Conservation (phyloP, 2,888 invertebrate genomes). For the Mermis nigrescens region DNA sequence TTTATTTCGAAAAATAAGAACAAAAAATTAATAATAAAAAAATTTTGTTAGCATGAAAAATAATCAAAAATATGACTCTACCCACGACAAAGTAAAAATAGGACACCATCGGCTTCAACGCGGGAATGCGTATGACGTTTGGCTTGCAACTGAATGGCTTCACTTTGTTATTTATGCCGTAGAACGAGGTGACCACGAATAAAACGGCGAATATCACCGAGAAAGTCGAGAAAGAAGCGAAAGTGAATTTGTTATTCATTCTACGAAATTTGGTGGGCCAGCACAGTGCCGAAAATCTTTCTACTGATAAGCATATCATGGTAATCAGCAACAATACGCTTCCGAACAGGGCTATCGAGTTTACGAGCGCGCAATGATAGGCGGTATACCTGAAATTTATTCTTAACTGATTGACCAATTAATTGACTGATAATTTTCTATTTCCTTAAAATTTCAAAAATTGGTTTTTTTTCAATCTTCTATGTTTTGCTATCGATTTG, state of each 20-base stretch:
- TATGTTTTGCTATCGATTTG: too few relatives aligned
- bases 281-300: neutral
- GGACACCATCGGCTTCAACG: neutral
- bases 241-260: neutral
- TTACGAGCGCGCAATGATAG: neutral
- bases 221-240: neutral
- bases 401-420: too few relatives aligned
- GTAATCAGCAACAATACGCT: neutral
- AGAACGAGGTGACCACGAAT: neutral
- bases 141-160: neutral
- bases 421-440: too few relatives aligned
- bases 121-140: neutral
- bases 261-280: neutral
- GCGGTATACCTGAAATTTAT: too few relatives aligned
- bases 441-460: too few relatives aligned
- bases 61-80: too few relatives aligned
- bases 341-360: neutral
- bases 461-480: too few relatives aligned
- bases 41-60: too few relatives aligned
- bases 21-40: too few relatives aligned
- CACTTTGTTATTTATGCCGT: neutral
- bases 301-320: neutral
- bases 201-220: neutral
- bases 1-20: too few relatives aligned
- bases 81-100: neutral